Conservation (phyloP, 2,113 vertebrate genomes). For the Daboia siamensis region DNA sequence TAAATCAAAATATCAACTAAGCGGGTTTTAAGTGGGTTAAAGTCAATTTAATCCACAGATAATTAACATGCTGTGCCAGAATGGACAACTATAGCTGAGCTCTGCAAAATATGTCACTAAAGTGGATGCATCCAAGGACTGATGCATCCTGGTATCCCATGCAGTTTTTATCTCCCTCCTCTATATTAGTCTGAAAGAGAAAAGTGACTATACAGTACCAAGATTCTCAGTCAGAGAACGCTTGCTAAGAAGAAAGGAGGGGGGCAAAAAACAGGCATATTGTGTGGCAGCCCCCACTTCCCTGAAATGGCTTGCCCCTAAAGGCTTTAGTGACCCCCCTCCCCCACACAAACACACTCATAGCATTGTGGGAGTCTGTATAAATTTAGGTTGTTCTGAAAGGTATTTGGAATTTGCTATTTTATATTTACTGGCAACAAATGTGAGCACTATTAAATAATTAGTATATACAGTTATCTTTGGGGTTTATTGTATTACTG, state of each 20-base stretch:
- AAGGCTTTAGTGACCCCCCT: background rate
- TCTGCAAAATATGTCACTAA: background rate
- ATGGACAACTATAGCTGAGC: background rate
- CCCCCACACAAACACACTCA: background rate
- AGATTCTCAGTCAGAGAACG: background rate
- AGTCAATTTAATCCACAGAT: background rate
- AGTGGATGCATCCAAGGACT: background rate
- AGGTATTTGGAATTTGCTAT: background rate
- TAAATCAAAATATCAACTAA: background rate
- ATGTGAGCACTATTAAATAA: background rate
- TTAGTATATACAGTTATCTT: background rate
- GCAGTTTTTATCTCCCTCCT: background rate
- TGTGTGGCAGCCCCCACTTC: background rate
- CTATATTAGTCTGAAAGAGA: background rate
- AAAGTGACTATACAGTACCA: background rate
- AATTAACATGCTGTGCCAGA: background rate
- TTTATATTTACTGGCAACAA: background rate
- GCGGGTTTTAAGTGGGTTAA: background rate
- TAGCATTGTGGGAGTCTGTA: background rate
- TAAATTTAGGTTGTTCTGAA: background rate
- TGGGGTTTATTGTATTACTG: background rate
- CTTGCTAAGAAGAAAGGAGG: background rate
- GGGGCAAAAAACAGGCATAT: background rate
- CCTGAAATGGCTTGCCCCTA: background rate
- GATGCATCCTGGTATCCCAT: background rate